These are phyloP conservation scores for Cephus spinipes DNA, from an alignment of 2,888 invertebrate genomes.

Conservation along the genomic window DNA sequence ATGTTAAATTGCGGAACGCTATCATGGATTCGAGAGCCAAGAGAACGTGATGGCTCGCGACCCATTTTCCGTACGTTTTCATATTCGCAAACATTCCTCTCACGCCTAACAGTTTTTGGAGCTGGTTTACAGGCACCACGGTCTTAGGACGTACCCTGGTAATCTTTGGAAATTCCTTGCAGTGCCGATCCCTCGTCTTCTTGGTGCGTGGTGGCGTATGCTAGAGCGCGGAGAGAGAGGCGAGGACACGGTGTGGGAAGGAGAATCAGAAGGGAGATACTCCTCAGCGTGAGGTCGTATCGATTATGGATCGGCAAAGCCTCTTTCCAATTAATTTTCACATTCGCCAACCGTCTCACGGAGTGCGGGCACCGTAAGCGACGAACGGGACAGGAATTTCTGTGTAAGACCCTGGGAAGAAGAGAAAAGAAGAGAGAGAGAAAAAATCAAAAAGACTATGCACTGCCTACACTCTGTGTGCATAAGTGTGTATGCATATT, in stretches of 20 bases:
- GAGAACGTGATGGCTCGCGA: slow-evolving; percentile 36
- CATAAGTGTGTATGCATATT: neutral
- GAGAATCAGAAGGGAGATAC: neutral
- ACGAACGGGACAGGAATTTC: slow-evolving; percentile 3
- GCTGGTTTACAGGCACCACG: neutral
- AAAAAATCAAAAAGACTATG: neutral
- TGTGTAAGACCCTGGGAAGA: neutral
- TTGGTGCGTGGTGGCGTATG: too few species aligned
- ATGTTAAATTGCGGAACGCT: neutral
- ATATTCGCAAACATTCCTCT: slow-evolving; percentile 9
- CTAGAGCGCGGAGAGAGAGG: too few species aligned
- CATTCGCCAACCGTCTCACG: slow-evolving; percentile 18
- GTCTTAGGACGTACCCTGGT: neutral
- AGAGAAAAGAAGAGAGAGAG: neutral
- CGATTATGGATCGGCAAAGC: neutral
- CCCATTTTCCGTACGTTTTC: slow-evolving; percentile 34
- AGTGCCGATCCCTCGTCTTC: too few species aligned
- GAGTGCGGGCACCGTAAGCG: slow-evolving; percentile 4
- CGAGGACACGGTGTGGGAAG: neutral
- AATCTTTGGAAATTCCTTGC: neutral
- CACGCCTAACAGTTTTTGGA: neutral
- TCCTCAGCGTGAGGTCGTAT: neutral
- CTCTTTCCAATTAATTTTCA: neutral
- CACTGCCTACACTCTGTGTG: neutral
- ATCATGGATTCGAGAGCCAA: slow-evolving; percentile 1